Evolutionary conservation across 2,888 invertebrate species (phyloP).

Genomic region (Hyppa rectilinea): DNA sequence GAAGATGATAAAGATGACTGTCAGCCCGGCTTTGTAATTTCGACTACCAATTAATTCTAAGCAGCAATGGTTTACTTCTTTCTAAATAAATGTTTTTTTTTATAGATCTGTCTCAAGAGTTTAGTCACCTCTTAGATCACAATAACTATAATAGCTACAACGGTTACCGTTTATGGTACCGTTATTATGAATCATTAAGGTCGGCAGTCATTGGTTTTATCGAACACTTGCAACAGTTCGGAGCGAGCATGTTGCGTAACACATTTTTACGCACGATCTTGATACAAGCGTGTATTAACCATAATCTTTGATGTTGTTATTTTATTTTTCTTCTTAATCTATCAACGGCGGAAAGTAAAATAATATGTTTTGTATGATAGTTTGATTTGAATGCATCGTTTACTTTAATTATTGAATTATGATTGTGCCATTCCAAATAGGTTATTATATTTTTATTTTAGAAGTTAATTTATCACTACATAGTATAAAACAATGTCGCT

Average conservation of each 20-base stretch:
- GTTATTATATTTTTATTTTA: too few relatives aligned
- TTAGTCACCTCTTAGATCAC: constrained; percentile 31
- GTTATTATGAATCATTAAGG: constrained; percentile 54
- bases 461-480: too few relatives aligned
- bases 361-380: constrained; percentile 3
- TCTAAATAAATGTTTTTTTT: constrained; percentile 10
- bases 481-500: too few relatives aligned
- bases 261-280: neutral
- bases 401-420: constrained; percentile 6
- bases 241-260: constrained; percentile 12
- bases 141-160: constrained; percentile 46
- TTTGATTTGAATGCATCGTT: neutral
- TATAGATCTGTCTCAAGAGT: constrained; percentile 7
- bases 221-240: constrained; percentile 14
- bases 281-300: neutral
- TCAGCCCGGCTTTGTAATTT: constrained; percentile 13
- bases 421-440: neutral
- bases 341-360: neutral
- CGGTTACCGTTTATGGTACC: constrained; percentile 52
- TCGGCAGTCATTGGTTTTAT: constrained; percentile 12
- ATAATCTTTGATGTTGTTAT: constrained; percentile 1
- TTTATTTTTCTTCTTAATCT: neutral
- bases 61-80: constrained; percentile 6
- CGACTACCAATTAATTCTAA: neutral
- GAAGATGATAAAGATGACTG: too few relatives aligned